These are phyloP conservation scores for Cercopithecus mona DNA, from an alignment of 2,113 vertebrate species.

Conservation along the genomic window DNA sequence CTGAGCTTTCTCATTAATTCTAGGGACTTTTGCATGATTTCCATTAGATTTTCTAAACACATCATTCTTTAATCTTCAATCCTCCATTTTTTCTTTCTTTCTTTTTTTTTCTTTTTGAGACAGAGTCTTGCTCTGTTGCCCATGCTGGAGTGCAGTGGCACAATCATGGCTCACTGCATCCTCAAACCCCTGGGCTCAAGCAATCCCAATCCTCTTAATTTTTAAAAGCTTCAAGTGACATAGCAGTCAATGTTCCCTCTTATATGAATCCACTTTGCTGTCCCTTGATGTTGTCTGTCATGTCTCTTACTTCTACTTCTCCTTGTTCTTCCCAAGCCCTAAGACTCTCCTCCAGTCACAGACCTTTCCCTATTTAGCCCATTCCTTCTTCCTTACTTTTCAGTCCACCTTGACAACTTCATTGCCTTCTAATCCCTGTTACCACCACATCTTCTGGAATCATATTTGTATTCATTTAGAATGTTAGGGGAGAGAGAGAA, in stretches of 20 bases:
- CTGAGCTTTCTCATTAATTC: background rate
- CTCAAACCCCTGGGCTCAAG: no score
- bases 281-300: background rate
- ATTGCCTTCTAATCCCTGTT: no score
- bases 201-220: background rate
- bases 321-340: no score
- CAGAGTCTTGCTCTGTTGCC: no score
- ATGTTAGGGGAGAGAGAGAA: background rate
- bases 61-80: background rate
- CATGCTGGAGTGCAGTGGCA: no score
- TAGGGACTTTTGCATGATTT: background rate
- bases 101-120: no score
- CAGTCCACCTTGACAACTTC: background rate
- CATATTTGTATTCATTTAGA: background rate
- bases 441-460: background rate
- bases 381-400: background rate
- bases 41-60: background rate
- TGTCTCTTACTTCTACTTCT: background rate
- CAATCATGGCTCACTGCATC: no score
- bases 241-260: background rate
- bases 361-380: background rate
- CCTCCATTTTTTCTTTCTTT: no score
- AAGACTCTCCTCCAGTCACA: background rate
- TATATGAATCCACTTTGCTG: no score
- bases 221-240: background rate